phyloP scores from a whole-genome alignment of 2,888 invertebrate genomes.

The Listrodromus nycthemerus region DNA sequence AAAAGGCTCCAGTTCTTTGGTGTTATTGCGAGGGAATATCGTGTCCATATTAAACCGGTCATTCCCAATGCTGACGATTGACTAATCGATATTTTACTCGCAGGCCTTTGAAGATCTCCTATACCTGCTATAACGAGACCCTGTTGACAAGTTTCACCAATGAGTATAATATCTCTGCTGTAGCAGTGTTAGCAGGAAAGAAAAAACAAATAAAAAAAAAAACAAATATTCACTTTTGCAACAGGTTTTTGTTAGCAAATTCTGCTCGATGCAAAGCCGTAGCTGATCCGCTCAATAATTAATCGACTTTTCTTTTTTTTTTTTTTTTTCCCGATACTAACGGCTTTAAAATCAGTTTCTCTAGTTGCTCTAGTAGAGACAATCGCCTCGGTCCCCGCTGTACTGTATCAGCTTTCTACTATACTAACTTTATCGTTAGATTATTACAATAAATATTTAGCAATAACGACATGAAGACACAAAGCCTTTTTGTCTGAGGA shows the following conservation, averaged over 20 bases:
- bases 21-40: slow-evolving; percentile 97
- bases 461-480: no score
- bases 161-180: background rate
- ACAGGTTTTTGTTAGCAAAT: background rate
- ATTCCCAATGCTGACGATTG: slow-evolving; percentile 94
- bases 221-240: background rate
- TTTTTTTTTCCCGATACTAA: no score
- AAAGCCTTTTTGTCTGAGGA: no score
- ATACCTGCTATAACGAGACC: slow-evolving; percentile 95
- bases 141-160: slow-evolving; percentile 81
- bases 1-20: slow-evolving; percentile 98
- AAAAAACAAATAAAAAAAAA: background rate
- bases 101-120: slow-evolving; percentile 95
- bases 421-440: background rate
- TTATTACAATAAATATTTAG: background rate
- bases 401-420: background rate
- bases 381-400: slow-evolving; percentile 16
- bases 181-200: background rate
- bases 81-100: slow-evolving; percentile 92
- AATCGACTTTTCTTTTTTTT: background rate
- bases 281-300: background rate
- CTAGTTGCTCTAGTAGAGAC: background rate
- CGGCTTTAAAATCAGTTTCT: background rate
- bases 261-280: background rate
- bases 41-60: slow-evolving; percentile 97